Percentiles rank a stretch among this genome's conserved stretches.
Conservation (phyloP, 2,113 vertebrate species). For the Chaetorhynchus papuensis region DNA sequence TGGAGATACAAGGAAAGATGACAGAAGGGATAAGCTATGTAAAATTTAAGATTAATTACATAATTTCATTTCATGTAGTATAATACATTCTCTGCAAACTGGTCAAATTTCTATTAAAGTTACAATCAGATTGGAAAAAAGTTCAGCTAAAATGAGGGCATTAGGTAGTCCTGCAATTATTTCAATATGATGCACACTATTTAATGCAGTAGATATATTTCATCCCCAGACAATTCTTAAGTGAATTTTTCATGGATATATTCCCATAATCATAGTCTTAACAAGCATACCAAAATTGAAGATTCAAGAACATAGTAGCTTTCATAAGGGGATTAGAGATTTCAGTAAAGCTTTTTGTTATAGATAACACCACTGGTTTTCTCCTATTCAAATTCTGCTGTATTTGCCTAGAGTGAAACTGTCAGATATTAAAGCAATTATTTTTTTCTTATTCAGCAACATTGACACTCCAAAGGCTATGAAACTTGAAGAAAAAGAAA, state of each 20-base stretch:
- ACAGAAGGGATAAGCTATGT: neutral
- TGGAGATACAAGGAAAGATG: neutral
- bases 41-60: neutral
- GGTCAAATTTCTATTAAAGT: neutral
- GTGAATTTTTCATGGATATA: constrained; percentile 26
- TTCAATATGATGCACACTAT: neutral
- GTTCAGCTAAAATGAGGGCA: neutral
- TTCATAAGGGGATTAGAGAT: neutral
- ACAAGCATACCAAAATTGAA: neutral
- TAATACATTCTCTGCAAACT: neutral
- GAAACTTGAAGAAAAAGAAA: neutral
- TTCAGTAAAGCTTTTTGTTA: neutral
- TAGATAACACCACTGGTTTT: neutral
- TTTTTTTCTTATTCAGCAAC: neutral
- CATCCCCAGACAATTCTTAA: neutral
- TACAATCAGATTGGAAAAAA: neutral
- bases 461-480: neutral
- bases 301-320: neutral
- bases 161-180: neutral
- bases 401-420: neutral
- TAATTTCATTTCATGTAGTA: neutral
- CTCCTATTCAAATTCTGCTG: neutral
- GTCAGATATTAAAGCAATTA: neutral
- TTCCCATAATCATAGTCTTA: neutral
- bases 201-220: neutral